Evolutionary conservation across 2,113 vertebrate species (phyloP).

Genomic region (sheep (Ovis aries)): ARS-UI_Ramb_v3.0 NC_056066.1:32241001-32241500

Average conservation of each 20-base stretch:
- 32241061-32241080: not conserved
- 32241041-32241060: not conserved
- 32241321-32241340: not conserved
- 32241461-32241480: not conserved
- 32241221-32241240: not conserved
- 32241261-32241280: not conserved
- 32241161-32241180: not conserved
- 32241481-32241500: not conserved
- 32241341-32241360: not conserved
- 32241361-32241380: not conserved
- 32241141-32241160: not conserved
- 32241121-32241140: not conserved
- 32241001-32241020: not conserved
- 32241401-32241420: not conserved
- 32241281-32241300: not conserved
- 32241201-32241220: not conserved
- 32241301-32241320: not conserved
- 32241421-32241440: not conserved
- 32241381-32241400: not conserved
- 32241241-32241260: not conserved
- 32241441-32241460: not conserved
- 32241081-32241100: not conserved
- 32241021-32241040: not conserved
- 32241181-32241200: not conserved
- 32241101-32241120: not conserved